Evolutionary conservation across 2,797 vertebrate genomes (phyloP).

Genomic region (Lacerta agilis): DNA sequence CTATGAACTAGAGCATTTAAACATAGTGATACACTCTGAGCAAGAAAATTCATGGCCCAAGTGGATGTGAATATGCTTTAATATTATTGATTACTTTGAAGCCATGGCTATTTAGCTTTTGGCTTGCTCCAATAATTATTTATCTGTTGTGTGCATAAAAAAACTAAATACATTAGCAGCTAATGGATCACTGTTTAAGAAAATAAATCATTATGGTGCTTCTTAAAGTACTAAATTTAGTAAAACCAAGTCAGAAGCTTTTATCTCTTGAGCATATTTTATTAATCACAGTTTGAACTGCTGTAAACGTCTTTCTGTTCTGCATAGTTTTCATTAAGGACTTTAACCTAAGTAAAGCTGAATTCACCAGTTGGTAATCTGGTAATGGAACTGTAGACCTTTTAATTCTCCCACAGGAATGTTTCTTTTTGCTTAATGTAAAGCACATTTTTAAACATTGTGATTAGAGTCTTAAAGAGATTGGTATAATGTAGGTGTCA

Average conservation of each 20-base stretch:
- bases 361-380: constrained; percentile 28
- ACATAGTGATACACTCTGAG: background rate
- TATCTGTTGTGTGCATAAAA: background rate
- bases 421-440: constrained; percentile 42
- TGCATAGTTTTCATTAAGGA: background rate
- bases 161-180: constrained; percentile 18
- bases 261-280: background rate
- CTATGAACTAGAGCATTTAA: background rate
- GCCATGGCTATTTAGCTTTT: background rate
- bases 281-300: background rate
- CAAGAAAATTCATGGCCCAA: background rate
- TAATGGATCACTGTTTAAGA: constrained; percentile 21
- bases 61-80: background rate
- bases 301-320: background rate
- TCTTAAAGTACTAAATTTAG: constrained; percentile 21
- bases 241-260: background rate
- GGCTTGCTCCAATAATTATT: constrained; percentile 9
- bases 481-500: constrained; percentile 60
- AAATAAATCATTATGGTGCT: constrained; percentile 16
- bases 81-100: constrained; percentile 24
- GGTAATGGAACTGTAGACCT: background rate
- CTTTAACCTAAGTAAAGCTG: constrained; percentile 16
- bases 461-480: constrained; percentile 61
- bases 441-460: constrained; percentile 60
- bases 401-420: background rate